Evolutionary conservation across 2,888 invertebrate genomes (phyloP), one percentile per base, ranked within the genome.

Genomic region (Lottia scabra): DNA sequence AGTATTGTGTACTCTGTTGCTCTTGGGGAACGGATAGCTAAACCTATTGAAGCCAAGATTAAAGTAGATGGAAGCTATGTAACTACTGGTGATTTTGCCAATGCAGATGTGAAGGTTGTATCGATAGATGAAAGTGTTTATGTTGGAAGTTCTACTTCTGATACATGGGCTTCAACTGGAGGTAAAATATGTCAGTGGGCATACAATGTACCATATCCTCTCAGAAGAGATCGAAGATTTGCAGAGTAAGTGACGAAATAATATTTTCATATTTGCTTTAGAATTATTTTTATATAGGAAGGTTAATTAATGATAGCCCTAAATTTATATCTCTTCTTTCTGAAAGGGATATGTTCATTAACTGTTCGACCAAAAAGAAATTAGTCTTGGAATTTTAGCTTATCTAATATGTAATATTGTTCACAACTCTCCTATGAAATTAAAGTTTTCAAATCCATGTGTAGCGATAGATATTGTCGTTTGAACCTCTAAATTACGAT

Each of bases 1-100:
- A n/a, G 70, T 3, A 63, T 46, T 23, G 38, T 67, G n/a, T 73
- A 70, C 67, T 67, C 67, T n/a, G 73, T 73, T 63, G 56, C 73
- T 12, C 44, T 73, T 19, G 70, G 70, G 23, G 44, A 70, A 48
- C 43, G 66, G 8, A 73, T 64, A 10, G 70, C 70, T 70, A 43
- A 46, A 3, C 70, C 73, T 6, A 43, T 68, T 1, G 23, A 63
- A 62, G 73, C 67, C 8, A 38, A 44, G 30, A n/a, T 73, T 10
- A 10, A 27, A 23, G 16, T 63, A 16, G 26, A 63, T 30, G 19
- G 48, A 15, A 67, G 19, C 15, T 19, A 30, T 38, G 63, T 45
- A 63, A 27, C 46, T 19, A 43, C 56, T 27, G 48, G 48, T 38
- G 27, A 63, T 16, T 23, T 70, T 15, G 67, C 64, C 3, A 46